Percentiles rank a stretch among this genome's conserved stretches.
Evolutionary conservation across 1,140 invertebrate genomes (phyloP).

Genomic region (Phymastichus coffea): DNA sequence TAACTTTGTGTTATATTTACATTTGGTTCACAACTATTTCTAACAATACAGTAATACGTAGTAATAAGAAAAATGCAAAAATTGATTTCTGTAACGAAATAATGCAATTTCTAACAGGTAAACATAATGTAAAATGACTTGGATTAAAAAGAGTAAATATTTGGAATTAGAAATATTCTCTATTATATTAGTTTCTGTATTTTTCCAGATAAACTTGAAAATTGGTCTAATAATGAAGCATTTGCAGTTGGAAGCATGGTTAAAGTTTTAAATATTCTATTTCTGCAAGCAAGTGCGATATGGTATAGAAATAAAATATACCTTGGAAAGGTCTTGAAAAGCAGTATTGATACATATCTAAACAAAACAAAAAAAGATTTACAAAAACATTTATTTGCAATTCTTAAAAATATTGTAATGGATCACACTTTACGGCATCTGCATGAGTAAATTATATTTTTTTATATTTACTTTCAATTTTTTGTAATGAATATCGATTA

Average conservation of each 20-base stretch:
- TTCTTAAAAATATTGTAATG: conserved; percentile 54
- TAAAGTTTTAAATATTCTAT: conserved; percentile 46
- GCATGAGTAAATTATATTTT: conserved; percentile 42
- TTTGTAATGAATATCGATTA: background rate
- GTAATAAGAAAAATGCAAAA: conserved; percentile 33
- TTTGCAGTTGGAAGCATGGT: conserved; percentile 38
- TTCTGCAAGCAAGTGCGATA: conserved; percentile 46
- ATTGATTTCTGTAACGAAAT: conserved; percentile 30
- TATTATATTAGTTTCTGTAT: too few species aligned
- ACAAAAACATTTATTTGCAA: conserved; percentile 39
- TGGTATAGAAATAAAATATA: conserved; percentile 42
- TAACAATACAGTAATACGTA: background rate
- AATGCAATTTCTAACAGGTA: conserved; percentile 38
- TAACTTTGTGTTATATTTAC: conserved; percentile 45
- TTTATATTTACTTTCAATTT: background rate
- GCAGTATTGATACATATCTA: conserved; percentile 35
- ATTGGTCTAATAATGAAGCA: conserved; percentile 34
- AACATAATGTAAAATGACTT: too few species aligned
- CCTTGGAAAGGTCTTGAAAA: conserved; percentile 36
- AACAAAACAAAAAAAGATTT: conserved; percentile 38
- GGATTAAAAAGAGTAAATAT: too few species aligned
- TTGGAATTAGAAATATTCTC: too few species aligned
- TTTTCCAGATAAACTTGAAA: conserved; percentile 39
- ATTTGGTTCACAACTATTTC: conserved; percentile 44
- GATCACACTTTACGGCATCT: conserved; percentile 44